Conservation (phyloP, 23 tunicate species). For the Phallusia fumigata region DNA sequence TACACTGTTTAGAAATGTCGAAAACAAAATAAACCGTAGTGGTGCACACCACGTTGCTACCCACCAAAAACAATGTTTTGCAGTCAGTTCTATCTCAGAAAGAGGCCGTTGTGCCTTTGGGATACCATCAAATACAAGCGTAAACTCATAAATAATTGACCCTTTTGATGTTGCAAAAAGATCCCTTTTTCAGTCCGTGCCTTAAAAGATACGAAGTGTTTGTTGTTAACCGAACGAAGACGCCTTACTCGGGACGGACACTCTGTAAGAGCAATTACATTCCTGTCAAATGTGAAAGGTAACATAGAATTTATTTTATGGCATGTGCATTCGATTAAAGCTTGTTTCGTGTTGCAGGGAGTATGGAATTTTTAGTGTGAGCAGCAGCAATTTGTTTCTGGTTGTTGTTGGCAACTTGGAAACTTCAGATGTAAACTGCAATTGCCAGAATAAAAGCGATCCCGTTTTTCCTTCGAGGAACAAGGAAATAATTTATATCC, state of each 20-base stretch:
- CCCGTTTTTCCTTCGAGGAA: slow-evolving; percentile 6
- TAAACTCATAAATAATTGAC: too few species aligned
- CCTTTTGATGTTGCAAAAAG: too few species aligned
- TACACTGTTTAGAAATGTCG: too few species aligned
- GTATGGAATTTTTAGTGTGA: slow-evolving; percentile 24
- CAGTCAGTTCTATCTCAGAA: too few species aligned
- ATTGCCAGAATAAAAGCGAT: slow-evolving; percentile 13
- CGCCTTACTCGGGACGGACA: not conserved
- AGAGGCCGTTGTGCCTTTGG: too few species aligned
- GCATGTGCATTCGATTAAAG: not conserved
- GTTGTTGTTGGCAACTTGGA: slow-evolving; percentile 17
- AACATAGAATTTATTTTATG: not conserved
- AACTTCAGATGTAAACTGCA: slow-evolving; percentile 21
- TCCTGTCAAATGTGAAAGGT: slow-evolving; percentile 3
- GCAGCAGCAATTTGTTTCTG: slow-evolving; percentile 40
- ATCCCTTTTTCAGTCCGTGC: slow-evolving; percentile 14
- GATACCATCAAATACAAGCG: too few species aligned
- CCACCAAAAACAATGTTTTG: too few species aligned
- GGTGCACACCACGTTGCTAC: too few species aligned
- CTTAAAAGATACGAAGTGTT: slow-evolving; percentile 24
- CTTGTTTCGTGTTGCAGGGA: slow-evolving; percentile 25
- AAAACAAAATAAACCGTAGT: too few species aligned
- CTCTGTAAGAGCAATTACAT: not conserved
- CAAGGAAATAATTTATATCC: slow-evolving; percentile 40
- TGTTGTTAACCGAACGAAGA: slow-evolving; percentile 13